Conservation (phyloP, 1,140 invertebrate species). For the Ips nitidus region DNA sequence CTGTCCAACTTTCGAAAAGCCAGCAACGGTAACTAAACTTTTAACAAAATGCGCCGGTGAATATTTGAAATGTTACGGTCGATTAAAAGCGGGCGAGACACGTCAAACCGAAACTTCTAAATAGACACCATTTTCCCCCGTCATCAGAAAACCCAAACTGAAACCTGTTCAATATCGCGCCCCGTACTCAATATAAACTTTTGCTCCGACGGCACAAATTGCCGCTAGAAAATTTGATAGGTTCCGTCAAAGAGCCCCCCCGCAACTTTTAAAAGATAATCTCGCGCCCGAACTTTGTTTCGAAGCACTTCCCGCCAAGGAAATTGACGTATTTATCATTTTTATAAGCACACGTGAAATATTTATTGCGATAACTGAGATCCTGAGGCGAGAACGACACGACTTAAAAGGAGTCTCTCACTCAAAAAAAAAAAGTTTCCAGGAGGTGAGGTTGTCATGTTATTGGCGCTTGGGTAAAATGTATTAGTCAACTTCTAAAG, state of each 20-base stretch:
- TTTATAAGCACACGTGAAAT: slow-evolving; percentile 35
- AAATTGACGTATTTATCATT: slow-evolving; percentile 39
- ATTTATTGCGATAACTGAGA: slow-evolving; percentile 35
- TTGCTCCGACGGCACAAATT: slow-evolving; percentile 17
- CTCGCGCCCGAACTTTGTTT: slow-evolving; percentile 26
- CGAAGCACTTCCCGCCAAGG: slow-evolving; percentile 11
- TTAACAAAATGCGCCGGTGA: no score
- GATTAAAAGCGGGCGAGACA: background rate
- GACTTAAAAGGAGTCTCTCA: background rate
- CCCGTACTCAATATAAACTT: slow-evolving; percentile 17
- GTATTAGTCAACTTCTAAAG: slow-evolving; percentile 22
- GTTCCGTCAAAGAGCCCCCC: slow-evolving; percentile 18
- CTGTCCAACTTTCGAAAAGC: no score
- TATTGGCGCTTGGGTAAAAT: slow-evolving; percentile 21
- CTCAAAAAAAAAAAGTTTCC: slow-evolving; percentile 30
- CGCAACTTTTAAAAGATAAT: slow-evolving; percentile 34
- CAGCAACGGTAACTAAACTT: no score
- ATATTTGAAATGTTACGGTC: background rate
- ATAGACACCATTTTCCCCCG: background rate
- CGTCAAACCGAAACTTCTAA: background rate
- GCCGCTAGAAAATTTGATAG: slow-evolving; percentile 26
- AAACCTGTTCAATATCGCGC: slow-evolving; percentile 12
- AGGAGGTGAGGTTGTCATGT: slow-evolving; percentile 12
- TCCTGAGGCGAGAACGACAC: slow-evolving; percentile 27
- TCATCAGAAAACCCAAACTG: background rate